phyloP scores from a whole-genome alignment of 2,888 invertebrate species.

The Agrotis exclamationis region DNA sequence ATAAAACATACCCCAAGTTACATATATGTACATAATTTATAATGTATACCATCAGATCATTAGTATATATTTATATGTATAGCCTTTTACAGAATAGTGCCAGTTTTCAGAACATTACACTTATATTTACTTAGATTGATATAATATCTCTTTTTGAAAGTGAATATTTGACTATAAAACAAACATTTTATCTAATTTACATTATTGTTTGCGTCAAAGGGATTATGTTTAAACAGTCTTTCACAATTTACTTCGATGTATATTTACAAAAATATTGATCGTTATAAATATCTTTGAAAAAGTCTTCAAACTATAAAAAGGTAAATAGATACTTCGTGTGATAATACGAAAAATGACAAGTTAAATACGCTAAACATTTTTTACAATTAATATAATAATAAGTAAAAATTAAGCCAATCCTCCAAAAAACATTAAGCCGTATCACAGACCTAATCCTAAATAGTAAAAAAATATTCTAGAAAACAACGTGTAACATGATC shows the following conservation, averaged over 20 bases:
- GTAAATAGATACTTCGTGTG: no score
- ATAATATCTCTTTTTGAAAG: slow-evolving; percentile 68
- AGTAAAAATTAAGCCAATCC: not conserved
- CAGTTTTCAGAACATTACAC: slow-evolving; percentile 59
- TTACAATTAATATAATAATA: no score
- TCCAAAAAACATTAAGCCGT: slow-evolving; percentile 45
- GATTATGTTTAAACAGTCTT: slow-evolving; percentile 69
- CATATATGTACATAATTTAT: slow-evolving; percentile 45
- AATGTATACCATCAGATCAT: slow-evolving; percentile 50
- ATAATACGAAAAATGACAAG: not conserved
- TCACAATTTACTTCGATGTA: slow-evolving; percentile 68
- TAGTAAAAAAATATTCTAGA: slow-evolving; percentile 62
- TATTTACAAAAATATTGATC: slow-evolving; percentile 57
- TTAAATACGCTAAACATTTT: not conserved
- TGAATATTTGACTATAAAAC: slow-evolving; percentile 60
- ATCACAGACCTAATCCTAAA: slow-evolving; percentile 59
- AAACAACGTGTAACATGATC: slow-evolving; percentile 58
- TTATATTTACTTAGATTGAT: slow-evolving; percentile 57
- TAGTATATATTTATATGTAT: slow-evolving; percentile 39
- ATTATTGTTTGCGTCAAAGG: slow-evolving; percentile 65
- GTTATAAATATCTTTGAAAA: slow-evolving; percentile 27
- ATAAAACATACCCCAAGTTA: slow-evolving; percentile 30
- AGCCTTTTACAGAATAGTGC: slow-evolving; percentile 56
- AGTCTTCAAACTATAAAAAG: not conserved
- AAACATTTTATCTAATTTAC: slow-evolving; percentile 50